phyloP scores from a whole-genome alignment of 2,797 vertebrate genomes.

The Sebastes trivittatus region DNA sequence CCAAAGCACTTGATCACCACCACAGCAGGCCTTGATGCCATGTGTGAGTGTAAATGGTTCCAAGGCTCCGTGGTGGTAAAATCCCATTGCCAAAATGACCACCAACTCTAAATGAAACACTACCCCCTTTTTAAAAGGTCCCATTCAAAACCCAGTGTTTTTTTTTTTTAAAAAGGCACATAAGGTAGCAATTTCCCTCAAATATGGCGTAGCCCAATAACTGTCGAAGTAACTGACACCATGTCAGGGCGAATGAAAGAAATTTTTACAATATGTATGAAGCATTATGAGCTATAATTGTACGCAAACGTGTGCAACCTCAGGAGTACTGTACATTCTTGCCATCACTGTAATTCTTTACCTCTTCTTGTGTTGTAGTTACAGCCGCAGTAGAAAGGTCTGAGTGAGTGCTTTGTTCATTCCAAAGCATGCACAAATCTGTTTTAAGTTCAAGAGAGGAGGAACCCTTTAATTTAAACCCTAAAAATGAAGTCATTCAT shows the following conservation, averaged over 20 bases:
- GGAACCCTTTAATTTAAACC: conserved; percentile 85
- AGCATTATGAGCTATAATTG: conserved; percentile 41
- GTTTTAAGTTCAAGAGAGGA: conserved; percentile 82
- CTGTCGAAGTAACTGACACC: conserved; percentile 76
- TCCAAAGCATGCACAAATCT: conserved; percentile 78
- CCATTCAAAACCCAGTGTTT: conserved; percentile 72
- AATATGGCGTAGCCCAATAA: conserved; percentile 80
- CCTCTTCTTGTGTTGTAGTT: conserved; percentile 54
- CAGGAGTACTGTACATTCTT: conserved; percentile 25
- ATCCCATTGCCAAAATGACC: conserved; percentile 79
- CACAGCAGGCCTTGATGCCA: conserved; percentile 83
- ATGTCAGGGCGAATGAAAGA: conserved; percentile 62
- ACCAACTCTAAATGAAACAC: conserved; percentile 82
- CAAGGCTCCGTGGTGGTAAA: conserved; percentile 80
- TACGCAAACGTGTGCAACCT: conserved; percentile 30
- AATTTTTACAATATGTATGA: conserved; percentile 37
- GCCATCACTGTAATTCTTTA: conserved; percentile 49
- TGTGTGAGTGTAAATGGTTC: conserved; percentile 83
- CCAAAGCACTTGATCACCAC: conserved; percentile 79
- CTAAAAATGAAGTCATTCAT: conserved; percentile 84
- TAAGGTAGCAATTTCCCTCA: conserved; percentile 83
- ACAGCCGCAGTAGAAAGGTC: conserved; percentile 44
- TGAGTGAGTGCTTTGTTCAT: conserved; percentile 75
- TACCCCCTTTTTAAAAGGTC: conserved; percentile 79
- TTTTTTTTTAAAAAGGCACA: conserved; percentile 51